Conservation (phyloP, 2,797 vertebrate species). For the Podarcis lilfordi region DNA sequence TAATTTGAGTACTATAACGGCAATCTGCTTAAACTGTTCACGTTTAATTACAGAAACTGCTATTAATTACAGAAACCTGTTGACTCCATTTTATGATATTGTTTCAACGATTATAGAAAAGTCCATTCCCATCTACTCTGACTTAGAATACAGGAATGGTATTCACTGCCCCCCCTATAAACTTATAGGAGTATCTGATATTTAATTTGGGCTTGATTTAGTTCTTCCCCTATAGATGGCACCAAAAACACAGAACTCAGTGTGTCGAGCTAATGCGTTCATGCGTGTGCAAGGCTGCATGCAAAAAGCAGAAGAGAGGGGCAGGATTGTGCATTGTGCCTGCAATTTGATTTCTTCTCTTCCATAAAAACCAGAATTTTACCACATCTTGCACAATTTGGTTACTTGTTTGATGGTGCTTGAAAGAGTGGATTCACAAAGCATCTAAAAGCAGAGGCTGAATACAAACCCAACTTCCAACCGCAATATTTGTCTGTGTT, state of each 20-base stretch:
- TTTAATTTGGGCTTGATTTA: background rate
- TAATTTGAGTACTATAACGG: background rate
- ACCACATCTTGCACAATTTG: background rate
- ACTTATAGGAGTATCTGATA: background rate
- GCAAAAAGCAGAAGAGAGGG: background rate
- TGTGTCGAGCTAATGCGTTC: background rate
- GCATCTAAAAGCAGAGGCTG: background rate
- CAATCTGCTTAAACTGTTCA: background rate
- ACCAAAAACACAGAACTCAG: background rate
- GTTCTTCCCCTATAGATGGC: background rate
- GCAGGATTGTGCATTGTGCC: background rate
- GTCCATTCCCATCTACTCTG: background rate
- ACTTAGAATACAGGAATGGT: background rate
- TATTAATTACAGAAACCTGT: background rate
- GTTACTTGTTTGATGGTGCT: background rate
- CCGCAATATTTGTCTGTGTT: background rate
- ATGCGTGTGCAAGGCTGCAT: no score
- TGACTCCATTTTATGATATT: background rate
- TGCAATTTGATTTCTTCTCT: background rate
- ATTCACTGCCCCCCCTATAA: background rate
- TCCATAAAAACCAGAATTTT: background rate
- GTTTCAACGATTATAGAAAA: conserved; percentile 1
- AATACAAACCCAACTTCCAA: background rate
- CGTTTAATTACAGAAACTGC: background rate
- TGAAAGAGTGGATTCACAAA: background rate